Base-by-base conservation (phyloP, 2,797 vertebrate genomes). In the Brachyrhaphis roseni region DNA sequence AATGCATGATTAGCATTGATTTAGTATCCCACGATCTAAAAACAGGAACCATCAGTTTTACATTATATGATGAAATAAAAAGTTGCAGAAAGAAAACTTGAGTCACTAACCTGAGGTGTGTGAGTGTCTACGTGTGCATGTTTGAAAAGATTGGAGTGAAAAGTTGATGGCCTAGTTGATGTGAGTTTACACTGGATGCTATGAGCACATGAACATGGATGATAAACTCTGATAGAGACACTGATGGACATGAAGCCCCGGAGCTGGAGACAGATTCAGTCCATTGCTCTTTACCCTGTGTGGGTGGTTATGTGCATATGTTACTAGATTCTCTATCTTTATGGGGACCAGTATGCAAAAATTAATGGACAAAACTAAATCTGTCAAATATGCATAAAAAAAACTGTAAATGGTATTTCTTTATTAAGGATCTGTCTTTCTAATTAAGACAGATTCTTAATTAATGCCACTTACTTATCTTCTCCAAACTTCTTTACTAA, bases 201-300 rank as follows among this genome's bases (percentile, higher is more conserved):
- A 68, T 79, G 72, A 68, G 36, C 66, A 51, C 26, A 75, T 82
- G 81, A 75, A 23, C 0, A 6, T 71, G 34, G 62, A 70, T 71
- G 76, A 71, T 47, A 39, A 53, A 71, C 43, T 80, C 64, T 72
- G 72, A 70, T 39, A 28, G 49, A 74, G 62, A 82, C 18, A 20
- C 72, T 78, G 81, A 82, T 53, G 53, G 41, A 74, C 71, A 6
- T 43, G 78, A 68, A 13, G 77, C 51, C 79, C 41, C 4, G 8
- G 8, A 71, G 76, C 45, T 74, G 66, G 41, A 75, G 64, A 78
- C 76, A 75, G 53, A 51, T 71, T 71, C 23, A 78, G 62, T 82
- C n/a, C 64, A 75, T 36, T 75, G 36, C 51, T 34, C 43, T 78
- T 46, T 70, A 74, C 76, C 13, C 16, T 46, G 66, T 12, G 76